Evolutionary conservation across 2,113 vertebrate species (phyloP).

Genomic region (Athene noctua): DNA sequence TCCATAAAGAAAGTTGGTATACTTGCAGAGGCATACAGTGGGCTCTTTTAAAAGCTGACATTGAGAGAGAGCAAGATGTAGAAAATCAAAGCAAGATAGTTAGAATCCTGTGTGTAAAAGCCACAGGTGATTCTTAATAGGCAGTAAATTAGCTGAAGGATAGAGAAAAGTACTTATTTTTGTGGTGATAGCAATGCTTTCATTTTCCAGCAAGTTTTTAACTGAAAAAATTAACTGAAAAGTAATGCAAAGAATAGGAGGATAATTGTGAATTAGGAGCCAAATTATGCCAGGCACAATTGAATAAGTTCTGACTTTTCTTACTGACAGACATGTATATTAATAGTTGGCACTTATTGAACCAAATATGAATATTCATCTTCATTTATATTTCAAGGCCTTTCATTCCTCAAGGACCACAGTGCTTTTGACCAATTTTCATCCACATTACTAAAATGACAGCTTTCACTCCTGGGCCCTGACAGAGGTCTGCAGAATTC

Average conservation of each 20-base stretch:
- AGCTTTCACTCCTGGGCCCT: conserved; percentile 97
- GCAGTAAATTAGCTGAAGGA: neutral
- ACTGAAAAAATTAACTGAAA: conserved; percentile 19
- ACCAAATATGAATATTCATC: conserved; percentile 99
- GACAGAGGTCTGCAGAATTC: conserved; percentile 95
- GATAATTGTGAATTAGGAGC: conserved; percentile 89
- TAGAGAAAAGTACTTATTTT: neutral
- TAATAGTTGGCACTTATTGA: conserved; percentile 96
- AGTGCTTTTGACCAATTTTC: conserved; percentile 91
- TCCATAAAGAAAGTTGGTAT: neutral
- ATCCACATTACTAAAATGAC: conserved; percentile 95
- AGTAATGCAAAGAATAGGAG: conserved; percentile 75
- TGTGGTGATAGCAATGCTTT: neutral
- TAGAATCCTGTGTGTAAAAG: conserved; percentile 6
- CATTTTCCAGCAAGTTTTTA: neutral
- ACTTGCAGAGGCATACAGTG: neutral
- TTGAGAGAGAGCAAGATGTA: neutral
- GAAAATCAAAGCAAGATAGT: neutral
- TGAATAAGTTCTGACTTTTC: conserved; percentile 80
- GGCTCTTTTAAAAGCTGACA: neutral
- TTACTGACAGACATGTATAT: conserved; percentile 97
- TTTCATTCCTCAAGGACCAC: conserved; percentile 89
- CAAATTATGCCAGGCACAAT: conserved; percentile 85
- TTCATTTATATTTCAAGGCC: conserved; percentile 99
- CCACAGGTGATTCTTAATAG: conserved; percentile 31